Evolutionary conservation across 92 coral and sea anemone genomes (phyloP).

Genomic region (Palythoa grandiflora): DNA sequence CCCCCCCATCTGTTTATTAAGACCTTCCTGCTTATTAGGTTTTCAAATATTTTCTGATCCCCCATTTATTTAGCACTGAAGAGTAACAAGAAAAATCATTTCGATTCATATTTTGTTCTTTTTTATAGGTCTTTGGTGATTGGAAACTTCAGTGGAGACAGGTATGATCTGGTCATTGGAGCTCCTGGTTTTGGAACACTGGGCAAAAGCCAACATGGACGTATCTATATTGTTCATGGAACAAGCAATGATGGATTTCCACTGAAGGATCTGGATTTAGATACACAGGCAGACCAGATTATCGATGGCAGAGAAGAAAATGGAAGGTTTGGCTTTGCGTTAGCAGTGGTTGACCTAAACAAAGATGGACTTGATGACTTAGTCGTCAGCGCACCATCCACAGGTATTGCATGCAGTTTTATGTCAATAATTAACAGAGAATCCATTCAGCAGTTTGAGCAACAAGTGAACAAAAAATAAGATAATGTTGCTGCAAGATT

Average conservation of each 20-base stretch:
- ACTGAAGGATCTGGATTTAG: constrained; percentile 70
- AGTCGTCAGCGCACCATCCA: constrained; percentile 94
- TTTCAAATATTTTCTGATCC: too few species aligned
- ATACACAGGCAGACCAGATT: constrained; percentile 68
- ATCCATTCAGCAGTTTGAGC: too few species aligned
- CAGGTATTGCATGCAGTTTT: constrained; percentile 59
- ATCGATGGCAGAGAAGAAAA: constrained; percentile 80
- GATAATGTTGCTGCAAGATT: too few species aligned
- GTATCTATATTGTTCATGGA: constrained; percentile 75
- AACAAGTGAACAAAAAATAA: too few species aligned
- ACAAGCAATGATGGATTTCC: constrained; percentile 68
- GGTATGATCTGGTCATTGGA: constrained; percentile 70
- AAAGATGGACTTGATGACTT: constrained; percentile 92
- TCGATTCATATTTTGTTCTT: background rate
- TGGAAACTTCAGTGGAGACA: constrained; percentile 77
- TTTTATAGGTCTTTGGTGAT: constrained; percentile 73
- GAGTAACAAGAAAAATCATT: too few species aligned
- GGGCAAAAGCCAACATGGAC: constrained; percentile 91
- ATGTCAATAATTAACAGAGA: too few species aligned
- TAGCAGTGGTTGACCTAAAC: constrained; percentile 90
- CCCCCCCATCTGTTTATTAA: too few species aligned
- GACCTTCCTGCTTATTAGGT: too few species aligned
- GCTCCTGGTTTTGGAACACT: constrained; percentile 94
- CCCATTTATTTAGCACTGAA: too few species aligned
- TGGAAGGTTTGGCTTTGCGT: constrained; percentile 87